Evolutionary conservation across 2,888 invertebrate species (phyloP).

Genomic region (Leptura quadrifasciata): DNA sequence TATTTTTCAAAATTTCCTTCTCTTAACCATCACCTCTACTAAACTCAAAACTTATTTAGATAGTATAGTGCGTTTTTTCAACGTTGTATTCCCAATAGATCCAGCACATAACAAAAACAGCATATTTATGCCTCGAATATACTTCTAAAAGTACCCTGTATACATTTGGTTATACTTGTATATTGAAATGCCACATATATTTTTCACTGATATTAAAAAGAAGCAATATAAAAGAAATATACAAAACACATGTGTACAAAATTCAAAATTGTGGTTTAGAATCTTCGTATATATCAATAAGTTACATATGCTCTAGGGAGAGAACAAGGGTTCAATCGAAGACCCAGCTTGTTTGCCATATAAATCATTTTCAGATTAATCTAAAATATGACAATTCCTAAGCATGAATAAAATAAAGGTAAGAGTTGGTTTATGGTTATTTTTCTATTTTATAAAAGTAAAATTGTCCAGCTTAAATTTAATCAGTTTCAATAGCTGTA

Average conservation of each 20-base stretch:
- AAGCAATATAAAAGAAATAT: background rate
- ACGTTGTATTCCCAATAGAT: too few species aligned
- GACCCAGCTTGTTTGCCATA: constrained; percentile 26
- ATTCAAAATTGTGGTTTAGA: constrained; percentile 31
- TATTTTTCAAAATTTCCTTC: too few species aligned
- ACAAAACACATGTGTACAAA: background rate
- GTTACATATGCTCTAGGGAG: constrained; percentile 24
- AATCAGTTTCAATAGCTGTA: too few species aligned
- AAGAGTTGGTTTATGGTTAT: constrained; percentile 14
- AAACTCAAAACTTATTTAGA: too few species aligned
- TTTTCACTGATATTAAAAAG: background rate
- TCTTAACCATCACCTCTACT: too few species aligned
- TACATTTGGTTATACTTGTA: too few species aligned
- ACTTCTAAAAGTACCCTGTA: background rate
- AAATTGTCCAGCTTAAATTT: too few species aligned
- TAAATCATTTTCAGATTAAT: constrained; percentile 53
- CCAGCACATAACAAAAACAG: too few species aligned
- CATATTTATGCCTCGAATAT: too few species aligned
- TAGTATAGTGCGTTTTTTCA: too few species aligned
- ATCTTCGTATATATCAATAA: constrained; percentile 34
- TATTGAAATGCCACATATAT: background rate
- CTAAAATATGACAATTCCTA: constrained; percentile 39
- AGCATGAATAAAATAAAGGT: constrained; percentile 29
- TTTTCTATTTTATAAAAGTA: background rate
- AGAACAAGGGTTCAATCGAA: constrained; percentile 27